phyloP scores from a whole-genome alignment of 2,888 invertebrate genomes.

The Xestia rhomboidea region DNA sequence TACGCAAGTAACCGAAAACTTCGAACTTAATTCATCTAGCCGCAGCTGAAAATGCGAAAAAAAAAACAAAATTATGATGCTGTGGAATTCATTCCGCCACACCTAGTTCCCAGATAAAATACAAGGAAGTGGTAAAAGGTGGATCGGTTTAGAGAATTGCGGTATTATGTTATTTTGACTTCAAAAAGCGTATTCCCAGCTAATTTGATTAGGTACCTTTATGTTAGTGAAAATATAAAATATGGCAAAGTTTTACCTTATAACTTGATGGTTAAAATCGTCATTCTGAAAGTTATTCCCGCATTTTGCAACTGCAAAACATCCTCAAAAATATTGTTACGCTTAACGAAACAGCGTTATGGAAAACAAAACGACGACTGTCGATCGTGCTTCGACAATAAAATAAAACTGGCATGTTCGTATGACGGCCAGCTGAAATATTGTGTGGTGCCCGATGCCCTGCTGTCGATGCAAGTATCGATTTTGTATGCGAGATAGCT shows the following conservation, averaged over 20 bases:
- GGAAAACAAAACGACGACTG: conserved; percentile 79
- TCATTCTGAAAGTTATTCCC: background rate
- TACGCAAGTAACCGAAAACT: too few relatives aligned
- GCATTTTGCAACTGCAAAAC: background rate
- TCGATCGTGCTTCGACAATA: conserved; percentile 79
- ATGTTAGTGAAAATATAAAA: background rate
- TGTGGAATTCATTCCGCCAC: background rate
- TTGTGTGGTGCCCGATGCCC: conserved; percentile 75
- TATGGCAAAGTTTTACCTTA: background rate
- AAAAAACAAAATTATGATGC: too few relatives aligned
- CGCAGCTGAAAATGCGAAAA: too few relatives aligned
- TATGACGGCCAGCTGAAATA: conserved; percentile 82
- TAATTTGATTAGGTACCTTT: background rate
- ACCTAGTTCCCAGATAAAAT: background rate
- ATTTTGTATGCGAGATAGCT: conserved; percentile 13
- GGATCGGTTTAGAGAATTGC: too few relatives aligned
- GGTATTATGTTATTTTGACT: background rate
- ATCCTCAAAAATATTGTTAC: conserved; percentile 54
- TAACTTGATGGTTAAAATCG: background rate
- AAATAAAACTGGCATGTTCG: conserved; percentile 79
- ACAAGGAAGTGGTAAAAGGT: background rate
- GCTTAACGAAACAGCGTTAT: conserved; percentile 73
- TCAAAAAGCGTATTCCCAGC: background rate
- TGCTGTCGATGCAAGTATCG: conserved; percentile 40
- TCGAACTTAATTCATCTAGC: too few relatives aligned